Conservation (phyloP, 2,888 invertebrate species). For the Nycteola revayana region DNA sequence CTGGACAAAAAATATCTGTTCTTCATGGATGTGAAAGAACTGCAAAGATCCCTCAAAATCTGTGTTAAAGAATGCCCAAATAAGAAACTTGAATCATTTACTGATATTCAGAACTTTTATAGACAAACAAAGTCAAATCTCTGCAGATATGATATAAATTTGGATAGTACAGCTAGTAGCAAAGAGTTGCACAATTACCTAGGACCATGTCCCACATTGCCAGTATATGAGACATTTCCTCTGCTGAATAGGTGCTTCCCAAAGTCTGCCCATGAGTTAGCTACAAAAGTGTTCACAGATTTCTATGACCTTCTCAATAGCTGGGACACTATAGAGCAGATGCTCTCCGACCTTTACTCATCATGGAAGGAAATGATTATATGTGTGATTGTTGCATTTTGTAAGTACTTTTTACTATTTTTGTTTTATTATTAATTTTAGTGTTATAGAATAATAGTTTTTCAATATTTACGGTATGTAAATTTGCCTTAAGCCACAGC, state of each 20-base stretch:
- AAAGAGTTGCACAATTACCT: conserved; percentile 70
- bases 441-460: no score
- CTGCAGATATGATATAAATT: conserved; percentile 88
- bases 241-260: conserved; percentile 95
- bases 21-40: conserved; percentile 90
- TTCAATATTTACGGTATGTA: no score
- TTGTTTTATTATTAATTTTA: no score
- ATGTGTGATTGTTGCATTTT: conserved; percentile 89
- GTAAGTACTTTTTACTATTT: conserved; percentile 83
- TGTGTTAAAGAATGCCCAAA: conserved; percentile 95
- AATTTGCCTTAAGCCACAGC: no score
- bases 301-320: conserved; percentile 92
- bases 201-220: conserved; percentile 90
- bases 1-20: conserved; percentile 90
- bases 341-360: conserved; percentile 92
- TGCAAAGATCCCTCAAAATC: conserved; percentile 90
- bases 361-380: conserved; percentile 93
- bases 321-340: conserved; percentile 94
- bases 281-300: conserved; percentile 84
- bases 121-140: conserved; percentile 87
- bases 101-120: conserved; percentile 88
- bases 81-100: conserved; percentile 81
- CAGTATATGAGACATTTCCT: conserved; percentile 89
- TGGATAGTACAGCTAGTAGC: conserved; percentile 71
- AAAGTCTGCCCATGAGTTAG: conserved; percentile 84